Evolutionary conservation across 2,797 vertebrate species (phyloP).

Genomic region (Psittacula echo): DNA sequence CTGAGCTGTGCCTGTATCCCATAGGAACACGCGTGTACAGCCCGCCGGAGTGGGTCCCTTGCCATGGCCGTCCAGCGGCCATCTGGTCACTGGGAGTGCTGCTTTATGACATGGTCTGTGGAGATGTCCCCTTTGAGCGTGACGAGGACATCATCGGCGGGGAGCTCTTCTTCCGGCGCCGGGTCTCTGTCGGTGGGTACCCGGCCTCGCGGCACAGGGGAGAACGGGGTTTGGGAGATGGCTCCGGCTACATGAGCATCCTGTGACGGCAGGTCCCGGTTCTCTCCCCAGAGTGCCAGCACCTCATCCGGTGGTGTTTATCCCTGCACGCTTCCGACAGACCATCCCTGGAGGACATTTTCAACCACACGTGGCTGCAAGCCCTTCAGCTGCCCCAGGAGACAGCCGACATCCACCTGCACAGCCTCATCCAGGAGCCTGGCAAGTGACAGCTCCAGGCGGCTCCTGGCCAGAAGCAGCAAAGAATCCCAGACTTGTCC

Average conservation of each 20-base stretch:
- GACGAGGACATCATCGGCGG: not conserved
- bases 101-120: not conserved
- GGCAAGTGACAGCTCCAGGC: too few relatives aligned
- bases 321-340: conserved; percentile 87
- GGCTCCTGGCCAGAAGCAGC: too few relatives aligned
- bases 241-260: not conserved
- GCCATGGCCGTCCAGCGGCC: conserved; percentile 85
- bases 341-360: conserved; percentile 89
- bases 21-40: conserved; percentile 92
- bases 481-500: too few relatives aligned
- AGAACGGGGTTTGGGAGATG: too few relatives aligned
- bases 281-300: conserved; percentile 82
- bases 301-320: conserved; percentile 90
- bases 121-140: not conserved
- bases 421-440: too few relatives aligned
- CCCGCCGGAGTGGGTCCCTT: conserved; percentile 92
- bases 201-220: not conserved
- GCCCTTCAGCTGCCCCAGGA: conserved; percentile 74
- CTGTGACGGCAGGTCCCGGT: too few relatives aligned
- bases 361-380: conserved; percentile 92
- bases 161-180: not conserved
- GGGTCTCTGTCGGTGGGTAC: not conserved
- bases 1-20: not conserved
- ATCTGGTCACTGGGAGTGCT: not conserved
- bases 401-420: not conserved